Conservation (phyloP, 2,888 invertebrate genomes). For the Crocallis elinguaria region DNA sequence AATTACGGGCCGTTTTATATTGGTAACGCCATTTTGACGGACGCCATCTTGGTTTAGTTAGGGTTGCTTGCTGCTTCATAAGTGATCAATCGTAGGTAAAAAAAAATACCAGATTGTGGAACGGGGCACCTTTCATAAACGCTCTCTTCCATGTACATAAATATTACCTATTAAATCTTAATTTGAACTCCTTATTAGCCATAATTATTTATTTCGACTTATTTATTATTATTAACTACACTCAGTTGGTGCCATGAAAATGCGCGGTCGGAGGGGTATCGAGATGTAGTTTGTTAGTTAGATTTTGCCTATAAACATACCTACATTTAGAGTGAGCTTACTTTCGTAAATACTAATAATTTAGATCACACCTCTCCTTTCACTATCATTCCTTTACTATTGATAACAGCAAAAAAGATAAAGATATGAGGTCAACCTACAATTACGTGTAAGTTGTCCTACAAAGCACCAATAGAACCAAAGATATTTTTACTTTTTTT, state of each 20-base stretch:
- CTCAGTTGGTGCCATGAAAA: too few species aligned
- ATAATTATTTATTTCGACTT: too few species aligned
- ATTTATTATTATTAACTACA: too few species aligned
- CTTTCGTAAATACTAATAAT: neutral
- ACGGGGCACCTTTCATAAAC: too few species aligned
- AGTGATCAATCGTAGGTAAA: neutral
- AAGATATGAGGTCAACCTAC: slow-evolving; percentile 5
- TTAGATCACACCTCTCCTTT: neutral
- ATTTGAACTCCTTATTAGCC: too few species aligned
- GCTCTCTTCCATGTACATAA: too few species aligned
- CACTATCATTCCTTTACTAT: neutral
- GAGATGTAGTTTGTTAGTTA: too few species aligned
- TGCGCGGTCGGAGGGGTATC: too few species aligned
- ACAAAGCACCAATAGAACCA: slow-evolving; percentile 9
- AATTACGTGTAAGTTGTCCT: slow-evolving; percentile 5
- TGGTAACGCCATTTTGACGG: slow-evolving; percentile 32
- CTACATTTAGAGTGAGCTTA: too few species aligned
- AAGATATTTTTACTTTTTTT: slow-evolving; percentile 6
- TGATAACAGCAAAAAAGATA: neutral
- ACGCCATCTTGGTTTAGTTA: slow-evolving; percentile 30
- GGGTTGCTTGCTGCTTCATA: slow-evolving; percentile 15
- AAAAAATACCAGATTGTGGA: too few species aligned
- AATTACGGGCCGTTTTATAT: slow-evolving; percentile 35
- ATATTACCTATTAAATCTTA: too few species aligned
- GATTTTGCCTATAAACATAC: too few species aligned